Percentiles rank a stretch among this genome's conserved stretches.
phyloP scores from a whole-genome alignment of 2,888 invertebrate species.

The Galeopsomyia nigrocyanea region DNA sequence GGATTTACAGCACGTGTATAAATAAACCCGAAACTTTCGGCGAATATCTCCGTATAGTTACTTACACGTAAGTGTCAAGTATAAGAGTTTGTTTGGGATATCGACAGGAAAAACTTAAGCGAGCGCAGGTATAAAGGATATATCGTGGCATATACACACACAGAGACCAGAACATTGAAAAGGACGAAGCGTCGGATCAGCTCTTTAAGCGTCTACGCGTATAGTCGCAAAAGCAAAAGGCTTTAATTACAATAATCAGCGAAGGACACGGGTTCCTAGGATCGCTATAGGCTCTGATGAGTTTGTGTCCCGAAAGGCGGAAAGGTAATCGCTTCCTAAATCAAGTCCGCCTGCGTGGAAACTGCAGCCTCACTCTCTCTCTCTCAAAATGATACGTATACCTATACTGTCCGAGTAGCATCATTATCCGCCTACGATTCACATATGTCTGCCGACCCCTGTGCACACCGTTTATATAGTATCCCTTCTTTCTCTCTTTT shows the following conservation, averaged over 20 bases:
- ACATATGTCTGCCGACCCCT: background rate
- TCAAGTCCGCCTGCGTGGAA: conserved; percentile 29
- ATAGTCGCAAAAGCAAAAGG: conserved; percentile 48
- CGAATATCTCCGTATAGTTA: too few relatives aligned
- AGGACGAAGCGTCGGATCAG: background rate
- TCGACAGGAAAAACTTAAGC: too few relatives aligned
- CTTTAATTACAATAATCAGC: conserved; percentile 68
- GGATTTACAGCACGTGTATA: too few relatives aligned
- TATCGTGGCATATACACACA: too few relatives aligned
- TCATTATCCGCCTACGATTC: conserved; percentile 38
- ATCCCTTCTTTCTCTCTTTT: background rate
- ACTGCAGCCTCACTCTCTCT: conserved; percentile 21
- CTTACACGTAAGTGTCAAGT: too few relatives aligned
- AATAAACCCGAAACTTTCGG: too few relatives aligned
- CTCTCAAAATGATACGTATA: conserved; percentile 39
- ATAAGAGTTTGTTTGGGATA: conserved; percentile 22
- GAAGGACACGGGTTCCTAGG: conserved; percentile 56
- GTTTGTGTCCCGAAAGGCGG: conserved; percentile 55
- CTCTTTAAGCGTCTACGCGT: background rate
- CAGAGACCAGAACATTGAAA: too few relatives aligned
- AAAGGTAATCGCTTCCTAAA: conserved; percentile 63
- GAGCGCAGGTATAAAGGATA: conserved; percentile 30
- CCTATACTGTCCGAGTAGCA: conserved; percentile 25
- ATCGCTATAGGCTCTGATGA: conserved; percentile 53
- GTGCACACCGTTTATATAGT: background rate